phyloP scores from a whole-genome alignment of 2,888 invertebrate species.

The Drosophila rellima region DNA sequence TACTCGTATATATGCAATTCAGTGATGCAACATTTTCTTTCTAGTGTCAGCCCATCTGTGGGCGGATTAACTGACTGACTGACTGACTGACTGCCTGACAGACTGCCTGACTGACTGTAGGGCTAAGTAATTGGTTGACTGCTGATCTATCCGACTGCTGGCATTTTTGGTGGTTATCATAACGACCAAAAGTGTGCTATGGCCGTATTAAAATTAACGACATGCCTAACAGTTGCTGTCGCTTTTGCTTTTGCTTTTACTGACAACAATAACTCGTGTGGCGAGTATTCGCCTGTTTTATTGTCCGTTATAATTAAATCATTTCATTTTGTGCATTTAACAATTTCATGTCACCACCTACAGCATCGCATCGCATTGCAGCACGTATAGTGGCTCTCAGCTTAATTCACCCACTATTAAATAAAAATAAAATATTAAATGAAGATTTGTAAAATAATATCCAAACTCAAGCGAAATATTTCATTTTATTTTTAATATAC shows the following conservation, averaged over 20 bases:
- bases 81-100: slow-evolving; percentile 4
- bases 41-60: slow-evolving; percentile 2
- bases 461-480: no score
- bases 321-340: slow-evolving; percentile 78
- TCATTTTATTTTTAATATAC: no score
- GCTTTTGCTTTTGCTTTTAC: slow-evolving; percentile 25
- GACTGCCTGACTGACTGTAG: slow-evolving; percentile 19
- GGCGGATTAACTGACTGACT: slow-evolving; percentile 1
- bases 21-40: slow-evolving; percentile 37
- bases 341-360: slow-evolving; percentile 64
- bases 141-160: slow-evolving; percentile 36
- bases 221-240: slow-evolving; percentile 17
- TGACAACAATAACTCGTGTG: slow-evolving; percentile 58
- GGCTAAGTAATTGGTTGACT: slow-evolving; percentile 25
- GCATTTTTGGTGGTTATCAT: slow-evolving; percentile 54
- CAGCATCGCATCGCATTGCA: slow-evolving; percentile 16
- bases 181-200: slow-evolving; percentile 50
- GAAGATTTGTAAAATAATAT: no score
- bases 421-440: no score
- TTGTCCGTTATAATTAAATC: slow-evolving; percentile 81
- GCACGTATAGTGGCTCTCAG: slow-evolving; percentile 12
- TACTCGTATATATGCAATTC: slow-evolving; percentile 24
- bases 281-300: slow-evolving; percentile 64
- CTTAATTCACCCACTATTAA: no score
- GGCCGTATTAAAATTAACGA: slow-evolving; percentile 57